phyloP scores from a whole-genome alignment of 2,888 invertebrate genomes.

The Eupithecia insigniata region DNA sequence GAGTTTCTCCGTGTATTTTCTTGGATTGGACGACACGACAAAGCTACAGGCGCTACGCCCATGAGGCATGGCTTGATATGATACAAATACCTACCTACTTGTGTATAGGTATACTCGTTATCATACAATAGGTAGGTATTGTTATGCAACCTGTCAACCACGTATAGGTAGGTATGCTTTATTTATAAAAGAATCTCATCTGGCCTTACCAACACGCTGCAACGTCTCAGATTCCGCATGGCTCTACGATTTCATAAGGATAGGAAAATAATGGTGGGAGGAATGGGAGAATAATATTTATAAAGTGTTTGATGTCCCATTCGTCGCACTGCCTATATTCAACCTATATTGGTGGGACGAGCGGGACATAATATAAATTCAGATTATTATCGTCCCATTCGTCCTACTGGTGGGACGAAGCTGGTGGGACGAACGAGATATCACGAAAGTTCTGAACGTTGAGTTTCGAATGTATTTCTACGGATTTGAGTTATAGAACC shows the following conservation, averaged over 20 bases:
- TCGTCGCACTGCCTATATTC: no score
- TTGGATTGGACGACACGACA: background rate
- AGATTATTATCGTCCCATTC: no score
- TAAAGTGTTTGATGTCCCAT: no score
- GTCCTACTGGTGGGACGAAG: no score
- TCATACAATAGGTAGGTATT: conserved; percentile 6
- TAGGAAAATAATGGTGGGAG: no score
- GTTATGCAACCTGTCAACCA: background rate
- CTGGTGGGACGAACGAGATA: no score
- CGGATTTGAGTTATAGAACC: background rate
- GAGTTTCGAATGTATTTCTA: background rate
- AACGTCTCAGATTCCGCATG: background rate
- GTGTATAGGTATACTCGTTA: background rate
- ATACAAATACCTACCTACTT: background rate
- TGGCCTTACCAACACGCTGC: no score
- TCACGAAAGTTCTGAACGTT: background rate
- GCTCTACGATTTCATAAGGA: background rate
- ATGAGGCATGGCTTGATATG: background rate
- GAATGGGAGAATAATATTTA: no score
- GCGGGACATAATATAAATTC: no score
- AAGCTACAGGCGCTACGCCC: background rate
- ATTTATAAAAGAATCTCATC: conserved; percentile 6
- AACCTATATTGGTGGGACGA: no score
- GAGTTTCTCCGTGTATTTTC: background rate
- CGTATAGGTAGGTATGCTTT: background rate